A percentile compares a stretch with the other conserved stretches of the same genome.
Conservation (phyloP, 2,888 invertebrate genomes). For the Troides helena region DNA sequence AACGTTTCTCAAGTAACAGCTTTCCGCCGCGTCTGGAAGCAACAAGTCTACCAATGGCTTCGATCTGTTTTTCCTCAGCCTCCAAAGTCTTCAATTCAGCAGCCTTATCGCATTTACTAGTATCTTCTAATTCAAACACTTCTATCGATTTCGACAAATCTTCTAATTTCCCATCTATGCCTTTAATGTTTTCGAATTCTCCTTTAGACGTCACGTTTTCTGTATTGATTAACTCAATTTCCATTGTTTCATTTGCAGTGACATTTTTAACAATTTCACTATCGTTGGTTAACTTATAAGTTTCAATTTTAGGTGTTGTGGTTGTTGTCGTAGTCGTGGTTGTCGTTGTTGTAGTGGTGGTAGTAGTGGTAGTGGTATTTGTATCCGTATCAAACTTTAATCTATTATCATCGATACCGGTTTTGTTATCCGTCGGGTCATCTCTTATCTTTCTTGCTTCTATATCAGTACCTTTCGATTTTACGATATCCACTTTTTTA, state of each 20-base stretch:
- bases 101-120: constrained; percentile 56
- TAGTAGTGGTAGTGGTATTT: constrained; percentile 37
- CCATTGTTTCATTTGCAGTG: constrained; percentile 45
- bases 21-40: constrained; percentile 65
- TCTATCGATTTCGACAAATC: constrained; percentile 69
- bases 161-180: constrained; percentile 69
- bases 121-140: constrained; percentile 69
- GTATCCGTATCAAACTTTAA: constrained; percentile 41
- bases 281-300: constrained; percentile 33
- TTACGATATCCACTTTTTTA: constrained; percentile 17
- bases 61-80: constrained; percentile 75
- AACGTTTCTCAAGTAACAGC: constrained; percentile 63
- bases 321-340: constrained; percentile 39
- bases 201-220: constrained; percentile 42
- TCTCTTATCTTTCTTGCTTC: constrained; percentile 48
- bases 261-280: constrained; percentile 30
- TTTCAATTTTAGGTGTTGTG: constrained; percentile 35
- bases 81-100: constrained; percentile 65
- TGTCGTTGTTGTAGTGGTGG: constrained; percentile 32
- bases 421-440: constrained; percentile 59
- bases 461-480: constrained; percentile 33
- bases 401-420: constrained; percentile 43
- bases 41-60: constrained; percentile 70
- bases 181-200: constrained; percentile 55
- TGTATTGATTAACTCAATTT: constrained; percentile 45